Evolutionary conservation across 1,140 invertebrate species (phyloP).

Genomic region (Limonius californicus): DNA sequence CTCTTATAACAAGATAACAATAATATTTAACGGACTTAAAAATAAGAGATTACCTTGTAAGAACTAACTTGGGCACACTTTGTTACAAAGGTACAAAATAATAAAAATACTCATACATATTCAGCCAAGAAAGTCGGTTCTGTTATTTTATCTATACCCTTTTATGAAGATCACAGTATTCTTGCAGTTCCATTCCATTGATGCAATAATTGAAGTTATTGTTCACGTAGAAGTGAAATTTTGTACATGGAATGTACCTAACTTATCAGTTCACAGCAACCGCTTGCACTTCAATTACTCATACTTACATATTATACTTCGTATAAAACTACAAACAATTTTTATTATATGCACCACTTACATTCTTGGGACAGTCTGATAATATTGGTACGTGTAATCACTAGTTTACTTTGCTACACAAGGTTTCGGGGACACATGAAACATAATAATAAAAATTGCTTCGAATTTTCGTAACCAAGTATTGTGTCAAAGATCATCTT

Average conservation of each 20-base stretch:
- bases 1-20: background rate
- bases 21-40: conserved; percentile 15
- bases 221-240: conserved; percentile 9
- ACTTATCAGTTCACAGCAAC: conserved; percentile 21
- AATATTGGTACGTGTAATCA: background rate
- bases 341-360: background rate
- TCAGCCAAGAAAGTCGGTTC: conserved; percentile 5
- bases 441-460: conserved; percentile 11
- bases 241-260: conserved; percentile 23
- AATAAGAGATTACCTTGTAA: conserved; percentile 11
- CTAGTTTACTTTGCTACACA: background rate
- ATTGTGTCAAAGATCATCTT: background rate
- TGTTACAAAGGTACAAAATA: conserved; percentile 15
- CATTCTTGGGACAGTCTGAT: conserved; percentile 1
- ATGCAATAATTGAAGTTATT: background rate
- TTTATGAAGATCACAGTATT: conserved; percentile 38
- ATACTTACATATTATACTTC: background rate
- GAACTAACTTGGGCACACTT: conserved; percentile 11
- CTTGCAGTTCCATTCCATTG: conserved; percentile 32
- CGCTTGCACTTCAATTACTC: background rate
- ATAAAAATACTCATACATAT: conserved; percentile 11
- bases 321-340: conserved; percentile 20
- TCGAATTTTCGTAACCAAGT: background rate
- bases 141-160: conserved; percentile 11
- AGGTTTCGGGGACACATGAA: background rate